Base-by-base conservation (phyloP, 2,113 vertebrate species). In the Phaetusa simplex region DNA sequence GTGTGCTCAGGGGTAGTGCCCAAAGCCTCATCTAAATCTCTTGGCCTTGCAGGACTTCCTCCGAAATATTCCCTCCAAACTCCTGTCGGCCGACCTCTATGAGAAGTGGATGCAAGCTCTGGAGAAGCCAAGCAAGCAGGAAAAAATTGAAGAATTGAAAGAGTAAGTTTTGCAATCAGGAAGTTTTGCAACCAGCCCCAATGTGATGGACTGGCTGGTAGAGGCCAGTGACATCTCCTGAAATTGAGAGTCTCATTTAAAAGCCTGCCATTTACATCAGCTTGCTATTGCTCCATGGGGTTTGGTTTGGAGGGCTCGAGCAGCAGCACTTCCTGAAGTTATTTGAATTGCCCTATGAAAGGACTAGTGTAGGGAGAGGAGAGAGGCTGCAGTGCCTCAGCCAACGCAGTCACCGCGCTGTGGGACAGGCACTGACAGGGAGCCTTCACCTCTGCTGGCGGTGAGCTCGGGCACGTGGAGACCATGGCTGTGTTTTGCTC, bases 11-110 rank as follows among this genome's bases (percentile, higher is more conserved):
- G 55, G 32, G 32, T 34, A 58, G 55, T 21, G 19, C 19, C 55
- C 55, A 58, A 58, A 34, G 19, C 55, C 55, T 58, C 55, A 58
- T 58, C 55, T 34, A 34, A 34, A 58, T 34, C 18, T 78, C 43
- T 79, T 90, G 84, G 24, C 10, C 55, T 96, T 96, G 49, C 97
- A 99, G 99, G 98, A 99, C 91, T 99, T 99, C 91, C 98, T 99
- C 59, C 98, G 99, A 84, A 98, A 99, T 10, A 99, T 99, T 94
- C 99, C 99, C 8, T 98, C 97, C 80, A 99, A 99, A 88, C 98
- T 99, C 29, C 97, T 99, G 58, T 98, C 97, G 9, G 97, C 98
- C 6, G 98, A 99, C 32, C 98, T 98, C 71, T 99, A 99, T 34
- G 95, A 98, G 22, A 97, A 97, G 40, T 99, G 99, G 99, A 99